Evolutionary conservation across 1,140 invertebrate species (phyloP), one percentile per base, ranked within the genome.

Genomic region (Calliphora vicina): DNA sequence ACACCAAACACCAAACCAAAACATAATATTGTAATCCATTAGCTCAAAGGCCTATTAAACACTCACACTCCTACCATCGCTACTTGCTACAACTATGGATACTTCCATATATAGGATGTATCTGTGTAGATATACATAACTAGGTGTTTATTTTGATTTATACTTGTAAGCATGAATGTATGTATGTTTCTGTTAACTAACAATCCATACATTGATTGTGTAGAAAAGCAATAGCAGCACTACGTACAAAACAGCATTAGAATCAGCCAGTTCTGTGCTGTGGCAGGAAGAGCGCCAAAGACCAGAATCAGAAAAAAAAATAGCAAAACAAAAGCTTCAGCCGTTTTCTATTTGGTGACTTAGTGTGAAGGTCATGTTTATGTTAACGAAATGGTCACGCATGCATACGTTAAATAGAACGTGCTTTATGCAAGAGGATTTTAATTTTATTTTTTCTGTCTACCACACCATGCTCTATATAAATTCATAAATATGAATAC

Each of bases 321-420:
- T 10, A 35, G 35, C 35, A 35, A 35, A 35, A 35, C 35, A 35
- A 35, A 35, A 35, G 35, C 35, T 35, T 35, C 35, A 23, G 9
- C 23, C n/a, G 17, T 67, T 1, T 23, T 67, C n/a, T 67, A 23
- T 67, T 67, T 67, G 61, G 6, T 67, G 35, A 78, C 35, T 12
- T 43, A 78, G 74, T 78, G 74, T 78, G 74, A 78, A 78, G 74
- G 35, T 78, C 35, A 78, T 76, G 27, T 76, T 35, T 78, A 43
- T 78, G n/a, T 78, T 78, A 78, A 20, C 35, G 42, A 78, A 78
- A 43, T 78, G 74, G 74, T 78, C 74, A 78, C 74, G 74, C 74
- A 78, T 78, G 35, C 74, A 78, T 78, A 43, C 74, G 74, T 78
- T 78, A 78, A 78, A 23, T 78, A 78, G 74, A 78, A 78, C 74